Evolutionary conservation across 2,797 vertebrate genomes (phyloP).

Genomic region (Thaleichthys pacificus): DNA sequence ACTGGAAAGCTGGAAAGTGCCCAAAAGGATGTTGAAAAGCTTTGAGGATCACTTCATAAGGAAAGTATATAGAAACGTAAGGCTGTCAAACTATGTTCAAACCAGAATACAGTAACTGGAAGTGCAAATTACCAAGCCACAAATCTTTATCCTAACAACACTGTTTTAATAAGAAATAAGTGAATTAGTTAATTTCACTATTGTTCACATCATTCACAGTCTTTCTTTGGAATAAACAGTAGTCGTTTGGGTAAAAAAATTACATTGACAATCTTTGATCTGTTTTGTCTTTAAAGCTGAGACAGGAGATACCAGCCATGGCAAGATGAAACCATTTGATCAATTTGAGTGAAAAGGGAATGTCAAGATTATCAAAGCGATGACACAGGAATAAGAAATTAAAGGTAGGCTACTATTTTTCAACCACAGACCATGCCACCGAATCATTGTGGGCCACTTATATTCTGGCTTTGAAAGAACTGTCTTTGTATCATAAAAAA

Average conservation of each 20-base stretch:
- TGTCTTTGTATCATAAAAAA: conserved; percentile 30
- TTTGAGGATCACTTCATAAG: too few species aligned
- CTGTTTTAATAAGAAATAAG: too few species aligned
- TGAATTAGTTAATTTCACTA: too few species aligned
- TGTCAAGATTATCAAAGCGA: conserved; percentile 61
- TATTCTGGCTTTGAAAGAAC: conserved; percentile 21
- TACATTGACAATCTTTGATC: conserved; percentile 61
- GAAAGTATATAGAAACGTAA: too few species aligned
- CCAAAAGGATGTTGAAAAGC: too few species aligned
- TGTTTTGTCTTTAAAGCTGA: conserved; percentile 61
- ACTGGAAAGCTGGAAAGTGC: too few species aligned
- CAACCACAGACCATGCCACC: conserved; percentile 19
- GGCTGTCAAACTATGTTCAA: too few species aligned
- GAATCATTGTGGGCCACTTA: conserved; percentile 44
- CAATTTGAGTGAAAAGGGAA: conserved; percentile 65
- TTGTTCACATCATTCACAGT: neutral
- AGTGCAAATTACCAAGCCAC: too few species aligned
- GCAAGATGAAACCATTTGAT: conserved; percentile 54
- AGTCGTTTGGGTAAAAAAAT: conserved; percentile 22
- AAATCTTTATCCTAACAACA: too few species aligned
- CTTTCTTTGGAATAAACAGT: neutral
- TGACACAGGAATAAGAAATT: conserved; percentile 51
- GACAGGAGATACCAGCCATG: conserved; percentile 45
- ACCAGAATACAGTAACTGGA: too few species aligned
- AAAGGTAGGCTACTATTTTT: conserved; percentile 32